A percentile compares a stretch with the other conserved stretches of the same genome.
These are phyloP conservation scores for Empis livida DNA, from an alignment of 2,888 invertebrate species.

Conservation along the genomic window DNA sequence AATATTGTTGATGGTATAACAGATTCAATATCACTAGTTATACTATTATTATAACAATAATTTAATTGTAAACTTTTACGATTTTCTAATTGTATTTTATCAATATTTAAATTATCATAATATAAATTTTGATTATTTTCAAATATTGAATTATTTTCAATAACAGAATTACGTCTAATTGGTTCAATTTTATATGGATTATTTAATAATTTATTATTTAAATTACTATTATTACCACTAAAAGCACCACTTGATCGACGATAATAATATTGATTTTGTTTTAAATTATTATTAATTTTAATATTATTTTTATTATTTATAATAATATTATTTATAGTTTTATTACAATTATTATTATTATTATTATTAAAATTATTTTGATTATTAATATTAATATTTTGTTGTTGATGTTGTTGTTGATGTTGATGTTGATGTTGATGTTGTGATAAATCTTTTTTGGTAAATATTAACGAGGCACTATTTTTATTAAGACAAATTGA, in stretches of 20 bases:
- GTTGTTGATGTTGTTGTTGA: conserved; percentile 4
- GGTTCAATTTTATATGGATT: neutral
- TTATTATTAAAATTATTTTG: neutral
- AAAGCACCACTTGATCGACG: conserved; percentile 10
- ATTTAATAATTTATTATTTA: conserved; percentile 5
- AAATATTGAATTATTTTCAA: neutral
- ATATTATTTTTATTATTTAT: neutral
- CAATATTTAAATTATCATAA: conserved; percentile 8
- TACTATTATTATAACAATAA: too few relatives aligned
- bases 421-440: too few relatives aligned
- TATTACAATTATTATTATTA: neutral
- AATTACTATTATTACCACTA: conserved; percentile 12
- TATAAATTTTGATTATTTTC: neutral
- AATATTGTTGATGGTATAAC: too few relatives aligned
- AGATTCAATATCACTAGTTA: too few relatives aligned
- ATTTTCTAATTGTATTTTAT: conserved; percentile 14
- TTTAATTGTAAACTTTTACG: conserved; percentile 31
- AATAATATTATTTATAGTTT: neutral
- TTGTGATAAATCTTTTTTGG: conserved; percentile 27
- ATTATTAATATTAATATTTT: neutral
- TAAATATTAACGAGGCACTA: conserved; percentile 33
- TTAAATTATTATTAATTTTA: neutral
- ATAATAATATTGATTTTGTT: neutral
- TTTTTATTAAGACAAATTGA: conserved; percentile 31
- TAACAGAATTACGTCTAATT: neutral